These are phyloP conservation scores for Sebastes fasciatus DNA, from an alignment of 2,113 vertebrate genomes.

Conservation along the genomic window DNA sequence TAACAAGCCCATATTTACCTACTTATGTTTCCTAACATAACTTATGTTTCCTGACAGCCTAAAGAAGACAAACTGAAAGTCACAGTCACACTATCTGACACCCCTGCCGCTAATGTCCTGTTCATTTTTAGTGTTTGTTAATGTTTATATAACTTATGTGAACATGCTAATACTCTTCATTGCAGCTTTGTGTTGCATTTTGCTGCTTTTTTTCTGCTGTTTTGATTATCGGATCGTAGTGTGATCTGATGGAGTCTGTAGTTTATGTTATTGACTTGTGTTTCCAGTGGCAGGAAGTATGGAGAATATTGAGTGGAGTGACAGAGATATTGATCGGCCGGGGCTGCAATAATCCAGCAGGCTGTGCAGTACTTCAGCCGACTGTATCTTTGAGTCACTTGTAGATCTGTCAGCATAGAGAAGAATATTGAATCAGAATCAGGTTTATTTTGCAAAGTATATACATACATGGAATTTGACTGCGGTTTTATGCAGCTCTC, in stretches of 20 bases:
- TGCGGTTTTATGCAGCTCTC: too few species aligned
- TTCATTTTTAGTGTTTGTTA: background rate
- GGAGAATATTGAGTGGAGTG: constrained; percentile 35
- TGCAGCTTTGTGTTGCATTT: constrained; percentile 2
- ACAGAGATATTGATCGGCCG: constrained; percentile 55
- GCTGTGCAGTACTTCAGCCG: constrained; percentile 6
- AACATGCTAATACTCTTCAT: background rate
- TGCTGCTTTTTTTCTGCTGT: background rate
- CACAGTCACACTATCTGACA: background rate
- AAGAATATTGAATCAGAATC: too few species aligned
- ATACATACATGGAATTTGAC: too few species aligned
- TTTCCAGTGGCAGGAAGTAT: constrained; percentile 46
- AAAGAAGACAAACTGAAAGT: background rate
- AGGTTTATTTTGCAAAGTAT: too few species aligned
- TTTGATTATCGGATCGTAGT: background rate
- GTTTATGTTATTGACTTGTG: constrained; percentile 35
- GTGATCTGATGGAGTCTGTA: constrained; percentile 13
- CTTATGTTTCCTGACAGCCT: too few species aligned
- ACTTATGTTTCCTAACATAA: too few species aligned
- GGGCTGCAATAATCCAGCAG: constrained; percentile 43
- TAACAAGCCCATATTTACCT: background rate
- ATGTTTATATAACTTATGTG: background rate
- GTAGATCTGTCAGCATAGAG: background rate
- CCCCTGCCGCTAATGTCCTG: background rate
- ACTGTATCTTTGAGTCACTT: constrained; percentile 17